A percentile compares a stretch with the other conserved stretches of the same genome.
phyloP scores from a whole-genome alignment of 2,888 invertebrate genomes.

The Amiota communis region DNA sequence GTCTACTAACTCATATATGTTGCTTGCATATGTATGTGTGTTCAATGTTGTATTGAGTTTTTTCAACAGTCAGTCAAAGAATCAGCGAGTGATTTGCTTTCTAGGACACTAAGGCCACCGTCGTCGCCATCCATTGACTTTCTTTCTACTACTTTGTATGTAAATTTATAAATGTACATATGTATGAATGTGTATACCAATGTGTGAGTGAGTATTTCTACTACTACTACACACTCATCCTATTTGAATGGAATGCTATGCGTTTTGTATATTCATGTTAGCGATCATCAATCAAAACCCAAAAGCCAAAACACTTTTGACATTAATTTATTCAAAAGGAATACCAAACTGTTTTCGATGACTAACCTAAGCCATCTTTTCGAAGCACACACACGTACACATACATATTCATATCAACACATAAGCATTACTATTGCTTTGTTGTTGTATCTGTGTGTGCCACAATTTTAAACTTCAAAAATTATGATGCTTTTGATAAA shows the following conservation, averaged over 20 bases:
- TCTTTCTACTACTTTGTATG: too few species aligned
- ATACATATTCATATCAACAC: constrained; percentile 24
- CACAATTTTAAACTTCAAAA: constrained; percentile 7
- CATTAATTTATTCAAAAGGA: constrained; percentile 73
- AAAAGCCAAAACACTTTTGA: constrained; percentile 70
- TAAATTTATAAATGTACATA: too few species aligned
- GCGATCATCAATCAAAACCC: constrained; percentile 72
- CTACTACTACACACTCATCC: background rate
- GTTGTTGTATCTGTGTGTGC: background rate
- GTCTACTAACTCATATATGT: background rate
- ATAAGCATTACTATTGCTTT: background rate
- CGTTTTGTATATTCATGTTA: constrained; percentile 36
- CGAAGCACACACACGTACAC: constrained; percentile 25
- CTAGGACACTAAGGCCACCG: background rate
- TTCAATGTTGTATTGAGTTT: constrained; percentile 28
- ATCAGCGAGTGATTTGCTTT: constrained; percentile 37
- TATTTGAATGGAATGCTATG: background rate
- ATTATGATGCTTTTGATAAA: constrained; percentile 16
- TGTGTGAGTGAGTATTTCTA: background rate
- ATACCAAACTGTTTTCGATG: constrained; percentile 59
- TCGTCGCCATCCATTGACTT: background rate
- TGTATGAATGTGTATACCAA: background rate
- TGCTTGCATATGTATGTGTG: background rate
- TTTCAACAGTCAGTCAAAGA: constrained; percentile 40
- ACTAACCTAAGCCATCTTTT: background rate